Evolutionary conservation across 2,113 vertebrate genomes (phyloP).

Genomic region (Maccullochella peelii): DNA sequence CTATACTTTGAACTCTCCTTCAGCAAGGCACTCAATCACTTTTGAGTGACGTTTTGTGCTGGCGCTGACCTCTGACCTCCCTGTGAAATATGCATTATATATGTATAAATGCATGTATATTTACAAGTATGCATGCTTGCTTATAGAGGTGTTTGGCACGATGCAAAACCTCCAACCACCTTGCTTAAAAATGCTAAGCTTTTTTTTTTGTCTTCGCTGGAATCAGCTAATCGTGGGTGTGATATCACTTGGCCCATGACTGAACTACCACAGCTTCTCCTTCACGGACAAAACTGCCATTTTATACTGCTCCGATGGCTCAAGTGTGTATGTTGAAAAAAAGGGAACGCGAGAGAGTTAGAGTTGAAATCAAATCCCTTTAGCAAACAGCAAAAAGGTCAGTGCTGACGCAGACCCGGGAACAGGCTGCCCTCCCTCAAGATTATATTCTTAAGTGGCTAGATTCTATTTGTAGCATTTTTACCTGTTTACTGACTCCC

Average conservation of each 20-base stretch:
- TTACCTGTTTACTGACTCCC: constrained; percentile 80
- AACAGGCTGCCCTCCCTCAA: constrained; percentile 69
- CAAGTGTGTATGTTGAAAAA: constrained; percentile 74
- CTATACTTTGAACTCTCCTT: background rate
- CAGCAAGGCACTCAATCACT: background rate
- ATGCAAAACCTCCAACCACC: background rate
- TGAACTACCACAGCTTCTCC: constrained; percentile 46
- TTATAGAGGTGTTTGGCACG: background rate
- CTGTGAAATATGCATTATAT: background rate
- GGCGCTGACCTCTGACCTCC: constrained; percentile 6
- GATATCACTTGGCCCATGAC: constrained; percentile 51
- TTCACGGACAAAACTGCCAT: constrained; percentile 75
- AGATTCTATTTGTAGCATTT: constrained; percentile 83
- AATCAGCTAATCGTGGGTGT: constrained; percentile 42
- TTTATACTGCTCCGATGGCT: constrained; percentile 75
- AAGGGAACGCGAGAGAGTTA: constrained; percentile 60
- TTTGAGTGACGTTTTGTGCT: constrained; percentile 2
- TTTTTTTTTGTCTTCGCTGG: constrained; percentile 21
- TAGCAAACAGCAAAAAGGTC: constrained; percentile 86
- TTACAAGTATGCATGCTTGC: background rate
- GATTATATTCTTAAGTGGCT: constrained; percentile 79
- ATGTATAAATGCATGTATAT: background rate
- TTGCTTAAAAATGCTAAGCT: constrained; percentile 26
- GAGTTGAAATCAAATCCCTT: constrained; percentile 84
- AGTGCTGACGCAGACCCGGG: constrained; percentile 83